Base-by-base conservation (phyloP, 2,113 vertebrate species). In the Psammodynastes pulverulentus region DNA sequence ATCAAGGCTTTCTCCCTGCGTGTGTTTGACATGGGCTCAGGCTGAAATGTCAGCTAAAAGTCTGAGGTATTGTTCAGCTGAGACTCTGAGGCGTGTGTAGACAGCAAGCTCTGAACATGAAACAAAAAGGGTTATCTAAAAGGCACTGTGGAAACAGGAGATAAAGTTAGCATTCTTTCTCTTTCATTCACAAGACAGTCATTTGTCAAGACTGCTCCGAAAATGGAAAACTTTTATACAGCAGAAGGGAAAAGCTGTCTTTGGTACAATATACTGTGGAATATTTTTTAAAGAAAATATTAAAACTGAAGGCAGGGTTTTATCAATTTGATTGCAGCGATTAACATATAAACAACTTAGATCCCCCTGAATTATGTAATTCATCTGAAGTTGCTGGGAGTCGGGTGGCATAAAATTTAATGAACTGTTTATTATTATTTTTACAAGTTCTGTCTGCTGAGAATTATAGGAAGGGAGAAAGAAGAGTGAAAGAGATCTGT, bases 121-220 rank as follows among this genome's bases (percentile, higher is more conserved):
- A 87, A 89, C 89, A 17, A 15, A 87, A 86, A 56, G 84, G 89
- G 34, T 88, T 51, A 29, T 84, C 46, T 87, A 39, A 46, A 24
- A 8, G 91, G 93, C 92, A 89, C 23, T 84, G 87, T 45, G 92
- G n/a, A 93, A 91, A 91, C 87, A 89, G 72, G 48, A 86, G 51
- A 24, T 56, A 53, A 89, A 29, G 24, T 0, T 54, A 62, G 2
- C 92, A 53, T 92, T 93, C 34, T 26, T 93, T n/a, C 51, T 85
- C 53, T 51, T 86, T 93, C 13, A 0, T 10, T 6, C 53, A 51
- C 67, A 43, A 92, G 85, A 45, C 88, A 48, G n/a, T 51, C 56
- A 48, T 86, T 90, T n/a, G 87, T 53, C 21, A 87, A 4, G 0
- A 4, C 4, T 34, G 21, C 21, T 45, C 21, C 0, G 0, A n/a